Evolutionary conservation across 2,113 vertebrate genomes (phyloP).

Genomic region (Microcebus lehilahytsara): DNA sequence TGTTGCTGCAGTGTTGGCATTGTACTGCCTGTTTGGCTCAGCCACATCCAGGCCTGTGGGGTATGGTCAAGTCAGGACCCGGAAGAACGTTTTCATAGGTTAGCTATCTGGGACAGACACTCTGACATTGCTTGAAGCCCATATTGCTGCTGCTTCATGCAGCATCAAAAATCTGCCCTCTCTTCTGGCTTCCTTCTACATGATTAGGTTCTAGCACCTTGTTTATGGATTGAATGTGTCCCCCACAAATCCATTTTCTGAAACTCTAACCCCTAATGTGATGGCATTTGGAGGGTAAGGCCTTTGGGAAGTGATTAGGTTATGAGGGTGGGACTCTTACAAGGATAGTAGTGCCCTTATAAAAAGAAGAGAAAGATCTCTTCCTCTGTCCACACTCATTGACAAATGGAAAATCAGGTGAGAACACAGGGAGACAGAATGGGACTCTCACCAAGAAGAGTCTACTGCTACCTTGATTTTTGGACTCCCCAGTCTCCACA

Average conservation of each 20-base stretch:
- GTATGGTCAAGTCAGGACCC: neutral
- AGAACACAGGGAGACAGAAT: too few relatives aligned
- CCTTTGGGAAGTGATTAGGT: neutral
- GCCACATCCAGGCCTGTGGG: neutral
- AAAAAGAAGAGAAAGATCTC: neutral
- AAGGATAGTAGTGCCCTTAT: neutral
- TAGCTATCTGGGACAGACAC: neutral
- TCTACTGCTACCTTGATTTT: neutral
- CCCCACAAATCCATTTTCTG: neutral
- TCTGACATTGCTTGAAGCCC: neutral
- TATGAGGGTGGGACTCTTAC: neutral
- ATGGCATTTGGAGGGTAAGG: neutral
- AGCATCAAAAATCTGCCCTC: neutral
- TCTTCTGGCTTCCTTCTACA: neutral
- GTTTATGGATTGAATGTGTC: neutral
- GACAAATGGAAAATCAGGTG: neutral
- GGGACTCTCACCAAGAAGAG: neutral
- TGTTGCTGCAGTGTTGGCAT: neutral
- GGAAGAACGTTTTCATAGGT: accelerated
- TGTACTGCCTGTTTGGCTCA: neutral
- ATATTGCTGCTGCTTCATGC: neutral
- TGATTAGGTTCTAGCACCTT: neutral
- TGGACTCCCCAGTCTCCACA: neutral
- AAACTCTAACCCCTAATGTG: neutral
- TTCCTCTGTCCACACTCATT: neutral